These are phyloP conservation scores for Alloplasta piceator DNA, from an alignment of 2,888 invertebrate species.

Conservation along the genomic window DNA sequence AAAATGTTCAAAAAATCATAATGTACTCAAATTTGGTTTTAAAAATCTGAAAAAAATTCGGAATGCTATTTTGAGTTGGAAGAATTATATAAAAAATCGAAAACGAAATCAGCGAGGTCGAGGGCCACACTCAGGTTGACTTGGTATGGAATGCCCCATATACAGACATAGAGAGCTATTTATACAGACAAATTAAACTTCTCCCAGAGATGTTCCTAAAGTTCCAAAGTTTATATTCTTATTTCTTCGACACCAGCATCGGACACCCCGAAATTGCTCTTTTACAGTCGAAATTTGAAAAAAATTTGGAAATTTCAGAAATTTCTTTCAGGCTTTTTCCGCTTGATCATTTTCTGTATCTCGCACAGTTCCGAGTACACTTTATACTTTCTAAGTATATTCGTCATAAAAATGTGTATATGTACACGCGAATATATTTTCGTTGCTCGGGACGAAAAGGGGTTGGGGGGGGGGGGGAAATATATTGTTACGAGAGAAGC, in stretches of 20 bases:
- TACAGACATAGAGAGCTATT: neutral
- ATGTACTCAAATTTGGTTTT: no score
- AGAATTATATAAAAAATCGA: no score
- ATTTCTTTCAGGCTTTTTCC: neutral
- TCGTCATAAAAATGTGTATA: conserved; percentile 75
- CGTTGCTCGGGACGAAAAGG: neutral
- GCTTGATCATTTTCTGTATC: neutral
- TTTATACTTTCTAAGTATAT: conserved; percentile 65
- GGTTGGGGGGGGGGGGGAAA: conserved; percentile 42
- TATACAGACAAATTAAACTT: neutral
- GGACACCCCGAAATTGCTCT: conserved; percentile 1
- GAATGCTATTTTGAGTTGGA: no score
- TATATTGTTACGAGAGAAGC: conserved; percentile 58
- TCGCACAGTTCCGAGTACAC: neutral
- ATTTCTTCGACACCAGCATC: no score
- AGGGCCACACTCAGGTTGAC: no score
- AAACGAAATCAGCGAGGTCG: no score
- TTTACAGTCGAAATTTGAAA: neutral
- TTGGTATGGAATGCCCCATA: no score
- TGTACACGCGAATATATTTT: conserved; percentile 62
- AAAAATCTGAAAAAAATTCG: no score
- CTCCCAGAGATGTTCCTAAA: neutral
- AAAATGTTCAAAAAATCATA: no score
- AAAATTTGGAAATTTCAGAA: neutral
- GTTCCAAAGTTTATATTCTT: neutral